Evolutionary conservation across 1,140 invertebrate species (phyloP), one percentile per base, ranked within the genome.

Genomic region (Monochamus saltuarius): DNA sequence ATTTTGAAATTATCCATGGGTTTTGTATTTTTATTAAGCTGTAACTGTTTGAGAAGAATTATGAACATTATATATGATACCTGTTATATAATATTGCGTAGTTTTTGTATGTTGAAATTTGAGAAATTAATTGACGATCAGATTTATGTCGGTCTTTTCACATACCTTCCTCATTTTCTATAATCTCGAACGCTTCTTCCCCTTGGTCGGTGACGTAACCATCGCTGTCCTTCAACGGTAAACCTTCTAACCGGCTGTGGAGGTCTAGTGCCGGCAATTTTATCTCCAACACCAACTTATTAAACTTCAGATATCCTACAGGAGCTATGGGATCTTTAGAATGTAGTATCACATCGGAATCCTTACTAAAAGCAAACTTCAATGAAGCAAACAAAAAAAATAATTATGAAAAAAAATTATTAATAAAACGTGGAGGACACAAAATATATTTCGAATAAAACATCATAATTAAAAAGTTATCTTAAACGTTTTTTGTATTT

Each of bases 271-370:
- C 58, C 11, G 72, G 73, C 7, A 83, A 73, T 80, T 91, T 90
- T 56, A 85, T 77, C 78, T 89, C 85, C 61, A 94, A 78, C 65
- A 87, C 87, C 39, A 96, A 77, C 75, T 90, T 90, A 62, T 86
- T 87, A 59, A 97, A 86, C 78, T 91, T 94, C 29, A 98, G 80
- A 77, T 95, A 98, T 49, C 92, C 94, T 51, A 96, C 94, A 40
- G 93, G 92, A 39, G 93, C 93, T 75, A 97, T 89, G 1, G 92
- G 87, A 83, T 97, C 92, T 71, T 92, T 86, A 43, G 93, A 91
- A 76, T 94, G 91, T 56, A 94, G 86, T 36, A 97, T 85, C 69
- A 87, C 86, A 82, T 97, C 90, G 64, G 85, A 88, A 68, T 95
- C 90, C 78, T 95, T 91, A 74, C 92, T 95, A 78, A 73, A 84